Base-by-base conservation (phyloP, 1,140 invertebrate species). In the Drosophila ficusphila region DNA sequence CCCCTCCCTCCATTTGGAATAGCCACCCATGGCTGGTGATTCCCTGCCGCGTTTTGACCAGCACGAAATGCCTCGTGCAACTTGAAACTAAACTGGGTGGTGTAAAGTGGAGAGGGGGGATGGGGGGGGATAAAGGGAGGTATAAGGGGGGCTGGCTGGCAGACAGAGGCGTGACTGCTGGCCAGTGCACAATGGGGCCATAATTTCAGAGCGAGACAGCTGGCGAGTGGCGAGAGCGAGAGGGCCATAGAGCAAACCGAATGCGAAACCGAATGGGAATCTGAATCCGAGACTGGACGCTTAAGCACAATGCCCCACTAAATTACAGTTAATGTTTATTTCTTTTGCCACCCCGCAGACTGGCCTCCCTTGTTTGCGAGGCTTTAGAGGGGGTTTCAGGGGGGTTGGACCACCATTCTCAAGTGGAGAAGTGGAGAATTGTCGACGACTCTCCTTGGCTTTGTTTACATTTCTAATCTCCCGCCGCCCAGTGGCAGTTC, bases 261-360 rank as follows among this genome's bases (percentile, higher is more conserved):
- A 49, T 53, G 67, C 75, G 75, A 76, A 49, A 54, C 44, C 51
- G 44, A 69, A 67, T 75, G 27, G 44, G 48, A 73, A 53, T 64
- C 46, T 49, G 42, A 67, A 75, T 54, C 61, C 38, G 73, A 81
- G 76, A 71, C 71, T 81, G 68, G 75, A 68, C 83, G 82, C 82
- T 88, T 88, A 82, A 88, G 82, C 81, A 88, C 82, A 88, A 88
- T 88, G 82, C 83, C 75, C 83, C 75, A 89, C 82, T 88, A 88
- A 88, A 88, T 88, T 88, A 88, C 82, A 89, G 82, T 88, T 88
- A 88, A 88, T 88, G 83, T 88, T 88, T 88, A 89, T 88, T 88
- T 88, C 77, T 88, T 81, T 74, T 64, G 60, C 72, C 64, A 57
- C 34, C 64, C 60, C 64, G 39, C 51, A 8, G 39, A 53, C 46